Evolutionary conservation across 2,888 invertebrate species (phyloP).

Genomic region (Drosophila paucipuncta): DNA sequence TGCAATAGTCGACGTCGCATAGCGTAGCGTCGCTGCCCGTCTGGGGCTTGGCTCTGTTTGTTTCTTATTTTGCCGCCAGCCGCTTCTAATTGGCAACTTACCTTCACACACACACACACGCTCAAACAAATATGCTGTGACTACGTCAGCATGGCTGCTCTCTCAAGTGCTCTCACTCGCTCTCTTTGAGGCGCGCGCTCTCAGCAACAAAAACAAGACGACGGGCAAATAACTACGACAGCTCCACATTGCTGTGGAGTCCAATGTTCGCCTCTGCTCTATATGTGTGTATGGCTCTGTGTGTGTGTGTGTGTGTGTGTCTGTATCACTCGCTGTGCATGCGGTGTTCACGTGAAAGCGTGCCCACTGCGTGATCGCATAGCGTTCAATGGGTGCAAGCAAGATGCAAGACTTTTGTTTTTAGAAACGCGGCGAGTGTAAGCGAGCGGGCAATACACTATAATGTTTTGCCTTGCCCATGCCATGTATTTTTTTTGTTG

Average conservation of each 20-base stretch:
- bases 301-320: slow-evolving; percentile 29
- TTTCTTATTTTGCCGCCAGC: slow-evolving; percentile 35
- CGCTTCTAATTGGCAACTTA: slow-evolving; percentile 65
- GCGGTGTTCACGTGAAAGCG: slow-evolving; percentile 93
- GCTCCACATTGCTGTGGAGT: slow-evolving; percentile 61
- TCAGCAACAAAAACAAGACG: slow-evolving; percentile 35
- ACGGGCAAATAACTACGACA: slow-evolving; percentile 49
- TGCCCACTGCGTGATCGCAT: slow-evolving; percentile 85
- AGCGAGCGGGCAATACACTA: slow-evolving; percentile 67
- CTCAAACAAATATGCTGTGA: slow-evolving; percentile 53
- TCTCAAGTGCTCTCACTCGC: slow-evolving; percentile 16
- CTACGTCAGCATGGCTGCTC: slow-evolving; percentile 53
- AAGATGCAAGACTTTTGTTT: slow-evolving; percentile 83
- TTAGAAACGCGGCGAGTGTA: slow-evolving; percentile 80
- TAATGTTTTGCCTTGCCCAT: slow-evolving; percentile 61
- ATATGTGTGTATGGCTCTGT: slow-evolving; percentile 8
- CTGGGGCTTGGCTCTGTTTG: slow-evolving; percentile 69
- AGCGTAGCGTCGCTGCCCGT: slow-evolving; percentile 11
- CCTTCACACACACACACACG: slow-evolving; percentile 47
- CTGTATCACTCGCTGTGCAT: slow-evolving; percentile 78
- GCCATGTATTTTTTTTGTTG: slow-evolving; percentile 54
- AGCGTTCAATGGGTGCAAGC: slow-evolving; percentile 72
- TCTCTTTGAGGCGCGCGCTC: slow-evolving; percentile 31
- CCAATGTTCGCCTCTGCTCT: slow-evolving; percentile 66
- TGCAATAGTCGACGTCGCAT: slow-evolving; percentile 5